Evolutionary conservation across 2,888 invertebrate genomes (phyloP), one percentile per base, ranked within the genome.

Genomic region (Drosophila antonietae): DNA sequence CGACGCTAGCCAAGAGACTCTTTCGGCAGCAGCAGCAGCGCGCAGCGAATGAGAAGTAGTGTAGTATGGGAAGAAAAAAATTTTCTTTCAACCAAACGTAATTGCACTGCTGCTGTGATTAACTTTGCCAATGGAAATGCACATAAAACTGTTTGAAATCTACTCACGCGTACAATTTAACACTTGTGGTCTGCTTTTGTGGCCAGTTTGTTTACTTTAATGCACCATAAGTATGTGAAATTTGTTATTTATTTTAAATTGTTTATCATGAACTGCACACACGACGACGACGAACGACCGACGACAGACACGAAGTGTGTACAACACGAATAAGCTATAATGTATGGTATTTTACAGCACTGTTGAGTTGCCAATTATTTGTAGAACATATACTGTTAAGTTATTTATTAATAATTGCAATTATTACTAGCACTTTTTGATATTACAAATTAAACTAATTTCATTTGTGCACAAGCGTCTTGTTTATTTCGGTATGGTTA

Each of bases 231-330:
- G 71, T 80, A 66, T 63, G 60, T 68, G 66, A 73, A 88, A 68
- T 82, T 80, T 83, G 74, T 79, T 78, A 83, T 81, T 80, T 78
- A 86, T 76, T 80, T 72, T 74, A 80, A 86, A 83, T 88, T 90
- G 89, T 88, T 88, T 88, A 89, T 88, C 88, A 83, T 66, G 79
- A 83, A 82, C 77, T 84, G 76, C 83, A 88, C 88, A 80, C 83
- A 84, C 83, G 68, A 83, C 78, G 60, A 73, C 74, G 68, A 77
- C 79, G 66, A 70, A 69, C 79, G 77, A 78, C 79, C 75, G 62
- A 75, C 74, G 60, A 74, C 75, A 78, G 79, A 79, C 80, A 78
- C 77, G 77, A 78, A 78, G 77, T 79, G 78, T 75, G 65, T 60
- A 77, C 69, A 76, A 76, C 62, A 69, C 69, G 75, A 78, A 68